Evolutionary conservation across 2,797 vertebrate genomes (phyloP).

Genomic region (Oreochromis mossambicus): DNA sequence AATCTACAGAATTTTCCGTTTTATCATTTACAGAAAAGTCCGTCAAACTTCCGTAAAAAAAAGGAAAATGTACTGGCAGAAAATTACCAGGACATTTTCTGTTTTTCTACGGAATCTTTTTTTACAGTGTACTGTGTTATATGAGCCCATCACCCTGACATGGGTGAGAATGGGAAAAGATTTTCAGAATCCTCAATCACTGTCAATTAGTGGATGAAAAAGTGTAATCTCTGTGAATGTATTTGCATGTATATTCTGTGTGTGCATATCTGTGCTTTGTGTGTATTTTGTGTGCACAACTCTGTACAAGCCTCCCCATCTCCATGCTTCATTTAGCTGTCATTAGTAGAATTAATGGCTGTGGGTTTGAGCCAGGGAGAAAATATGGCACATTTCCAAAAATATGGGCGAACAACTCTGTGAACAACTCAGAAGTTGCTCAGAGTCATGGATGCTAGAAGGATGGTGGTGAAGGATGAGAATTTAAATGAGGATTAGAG

Average conservation of each 20-base stretch:
- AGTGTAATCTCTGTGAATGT: not conserved
- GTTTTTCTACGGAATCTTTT: no score
- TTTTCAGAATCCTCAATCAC: conserved; percentile 45
- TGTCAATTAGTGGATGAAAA: conserved; percentile 45
- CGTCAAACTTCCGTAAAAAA: no score
- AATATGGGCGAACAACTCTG: conserved; percentile 18
- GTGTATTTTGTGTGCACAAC: not conserved
- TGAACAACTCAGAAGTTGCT: not conserved
- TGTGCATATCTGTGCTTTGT: not conserved
- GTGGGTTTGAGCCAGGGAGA: conserved; percentile 45
- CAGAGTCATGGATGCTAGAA: not conserved
- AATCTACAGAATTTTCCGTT: no score
- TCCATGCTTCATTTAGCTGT: conserved; percentile 70
- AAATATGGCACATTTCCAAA: conserved; percentile 50
- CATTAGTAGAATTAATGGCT: conserved; percentile 71
- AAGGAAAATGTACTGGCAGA: no score
- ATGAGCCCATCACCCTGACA: not conserved
- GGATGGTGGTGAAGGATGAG: not conserved
- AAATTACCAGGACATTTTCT: no score
- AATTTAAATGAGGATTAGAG: conserved; percentile 13
- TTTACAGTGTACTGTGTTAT: not conserved
- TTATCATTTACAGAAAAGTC: no score
- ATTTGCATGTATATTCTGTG: not conserved
- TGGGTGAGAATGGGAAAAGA: not conserved
- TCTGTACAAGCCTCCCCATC: conserved; percentile 30